Percentiles rank a stretch among this genome's conserved stretches.
These are phyloP conservation scores for Epizoanthus scotinus DNA, from an alignment of 92 coral and sea anemone species.

Conservation along the genomic window DNA sequence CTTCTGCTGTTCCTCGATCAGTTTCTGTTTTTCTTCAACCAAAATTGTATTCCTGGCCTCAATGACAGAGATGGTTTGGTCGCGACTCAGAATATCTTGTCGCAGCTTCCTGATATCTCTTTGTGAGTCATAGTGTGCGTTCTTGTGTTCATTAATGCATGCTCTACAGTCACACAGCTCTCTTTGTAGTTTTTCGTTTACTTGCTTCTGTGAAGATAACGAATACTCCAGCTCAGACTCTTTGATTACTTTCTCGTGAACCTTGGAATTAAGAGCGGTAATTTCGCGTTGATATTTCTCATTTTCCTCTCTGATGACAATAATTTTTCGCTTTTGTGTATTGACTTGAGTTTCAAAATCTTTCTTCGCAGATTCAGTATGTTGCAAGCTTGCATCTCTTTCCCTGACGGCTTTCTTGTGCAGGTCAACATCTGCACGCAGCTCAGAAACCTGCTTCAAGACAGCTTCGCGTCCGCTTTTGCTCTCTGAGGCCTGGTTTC, in stretches of 20 bases:
- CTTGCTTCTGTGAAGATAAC: not conserved
- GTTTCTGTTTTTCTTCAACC: slow-evolving; percentile 7
- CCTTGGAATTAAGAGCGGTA: slow-evolving; percentile 11
- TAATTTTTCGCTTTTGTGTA: slow-evolving; percentile 14
- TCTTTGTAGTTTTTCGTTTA: not conserved
- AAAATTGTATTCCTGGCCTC: slow-evolving; percentile 6
- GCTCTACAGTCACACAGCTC: slow-evolving; percentile 10
- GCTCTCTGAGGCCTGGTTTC: not conserved
- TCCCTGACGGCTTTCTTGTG: slow-evolving; percentile 15
- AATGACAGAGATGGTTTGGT: not conserved
- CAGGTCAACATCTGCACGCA: slow-evolving; percentile 1
- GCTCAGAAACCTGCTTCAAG: slow-evolving; percentile 4
- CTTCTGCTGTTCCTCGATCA: slow-evolving; percentile 8
- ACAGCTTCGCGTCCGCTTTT: not conserved
- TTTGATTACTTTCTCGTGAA: slow-evolving; percentile 1
- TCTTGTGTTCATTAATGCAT: not conserved
- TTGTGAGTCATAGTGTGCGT: not conserved
- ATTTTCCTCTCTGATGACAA: slow-evolving; percentile 2
- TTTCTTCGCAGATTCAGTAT: not conserved
- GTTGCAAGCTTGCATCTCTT: not conserved
- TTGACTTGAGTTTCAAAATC: not conserved
- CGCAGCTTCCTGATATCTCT: slow-evolving; percentile 8
- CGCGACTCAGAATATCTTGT: not conserved
- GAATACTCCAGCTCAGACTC: slow-evolving; percentile 12
- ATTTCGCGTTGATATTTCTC: slow-evolving; percentile 19